Conservation (phyloP, 2,888 invertebrate genomes). For the Lagria hirta region DNA sequence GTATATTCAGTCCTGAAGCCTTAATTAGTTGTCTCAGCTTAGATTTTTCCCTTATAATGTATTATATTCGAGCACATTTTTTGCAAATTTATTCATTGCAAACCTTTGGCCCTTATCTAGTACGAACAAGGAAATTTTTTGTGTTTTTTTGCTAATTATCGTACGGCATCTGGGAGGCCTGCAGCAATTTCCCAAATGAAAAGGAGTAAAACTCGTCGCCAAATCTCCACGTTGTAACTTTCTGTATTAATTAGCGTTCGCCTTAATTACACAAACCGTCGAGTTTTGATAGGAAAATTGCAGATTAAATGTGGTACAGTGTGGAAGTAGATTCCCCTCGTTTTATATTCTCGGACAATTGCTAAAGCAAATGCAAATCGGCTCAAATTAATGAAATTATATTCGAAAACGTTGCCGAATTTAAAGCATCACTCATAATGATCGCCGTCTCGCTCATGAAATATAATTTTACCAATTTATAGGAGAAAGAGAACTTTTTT, state of each 20-base stretch:
- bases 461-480: no score
- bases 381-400: constrained; percentile 24
- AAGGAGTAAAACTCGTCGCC: constrained; percentile 9
- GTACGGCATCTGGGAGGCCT: neutral
- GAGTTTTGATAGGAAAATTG: constrained; percentile 22
- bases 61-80: no score
- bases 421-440: no score
- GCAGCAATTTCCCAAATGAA: neutral
- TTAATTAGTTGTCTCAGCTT: no score
- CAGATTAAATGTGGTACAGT: constrained; percentile 15
- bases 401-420: no score
- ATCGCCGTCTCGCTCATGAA: no score
- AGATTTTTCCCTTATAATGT: no score
- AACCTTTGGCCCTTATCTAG: no score
- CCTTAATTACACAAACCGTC: constrained; percentile 20
- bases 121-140: no score
- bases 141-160: constrained; percentile 11
- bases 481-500: no score
- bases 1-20: no score
- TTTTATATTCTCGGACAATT: constrained; percentile 12
- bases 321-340: constrained; percentile 1
- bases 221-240: constrained; percentile 20
- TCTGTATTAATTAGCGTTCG: constrained; percentile 22
- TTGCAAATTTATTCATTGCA: no score
- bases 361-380: constrained; percentile 23